These are phyloP conservation scores for Sebastes miniatus DNA, from an alignment of 2,797 vertebrate genomes.

Conservation along the genomic window DNA sequence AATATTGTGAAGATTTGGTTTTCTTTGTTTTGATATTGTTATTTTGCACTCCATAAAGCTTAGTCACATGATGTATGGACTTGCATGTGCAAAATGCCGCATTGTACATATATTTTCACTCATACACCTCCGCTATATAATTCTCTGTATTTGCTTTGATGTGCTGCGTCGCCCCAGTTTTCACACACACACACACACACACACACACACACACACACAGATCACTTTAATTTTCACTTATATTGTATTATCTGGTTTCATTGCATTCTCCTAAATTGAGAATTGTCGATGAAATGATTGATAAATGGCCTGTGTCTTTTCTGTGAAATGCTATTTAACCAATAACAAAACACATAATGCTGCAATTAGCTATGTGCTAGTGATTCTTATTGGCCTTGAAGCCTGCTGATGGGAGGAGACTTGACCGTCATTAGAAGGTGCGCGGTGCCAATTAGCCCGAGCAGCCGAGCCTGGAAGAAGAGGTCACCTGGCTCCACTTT, in stretches of 20 bases:
- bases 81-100: neutral
- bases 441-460: slow-evolving; percentile 63
- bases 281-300: neutral
- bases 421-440: slow-evolving; percentile 73
- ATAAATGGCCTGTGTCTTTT: neutral
- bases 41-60: neutral
- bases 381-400: slow-evolving; percentile 59
- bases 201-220: neutral
- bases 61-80: neutral
- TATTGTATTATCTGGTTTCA: neutral
- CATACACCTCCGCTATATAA: neutral
- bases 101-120: neutral
- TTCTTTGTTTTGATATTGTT: neutral
- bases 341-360: slow-evolving; percentile 27
- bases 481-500: slow-evolving; percentile 62
- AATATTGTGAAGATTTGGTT: neutral
- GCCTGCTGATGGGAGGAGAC: slow-evolving; percentile 45
- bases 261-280: neutral
- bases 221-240: neutral
- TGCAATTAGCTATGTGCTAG: slow-evolving; percentile 55
- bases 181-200: neutral
- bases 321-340: neutral
- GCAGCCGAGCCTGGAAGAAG: slow-evolving; percentile 60
- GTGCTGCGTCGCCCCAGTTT: neutral
- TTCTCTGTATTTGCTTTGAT: neutral